phyloP scores from a whole-genome alignment of 2,113 vertebrate species.

The Todiramphus chloris region DNA sequence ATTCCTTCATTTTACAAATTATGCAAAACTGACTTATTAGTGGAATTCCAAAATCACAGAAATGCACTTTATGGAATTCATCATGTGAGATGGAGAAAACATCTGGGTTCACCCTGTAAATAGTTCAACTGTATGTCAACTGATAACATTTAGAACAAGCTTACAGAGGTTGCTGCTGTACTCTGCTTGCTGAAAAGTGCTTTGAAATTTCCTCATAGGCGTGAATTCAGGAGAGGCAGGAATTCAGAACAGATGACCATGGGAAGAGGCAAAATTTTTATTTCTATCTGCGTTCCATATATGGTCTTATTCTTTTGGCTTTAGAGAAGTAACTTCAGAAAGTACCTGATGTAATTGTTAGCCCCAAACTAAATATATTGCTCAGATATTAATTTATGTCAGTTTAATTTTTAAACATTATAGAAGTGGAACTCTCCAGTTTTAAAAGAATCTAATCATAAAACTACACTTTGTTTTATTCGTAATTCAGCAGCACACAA shows the following conservation, averaged over 20 bases:
- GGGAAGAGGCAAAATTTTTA: not conserved
- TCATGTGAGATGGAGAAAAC: not conserved
- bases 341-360: not conserved
- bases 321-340: not conserved
- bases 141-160: not conserved
- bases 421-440: not conserved
- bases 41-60: not conserved
- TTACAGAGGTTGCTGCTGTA: not conserved
- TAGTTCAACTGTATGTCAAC: not conserved
- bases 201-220: not conserved
- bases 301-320: not conserved
- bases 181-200: not conserved
- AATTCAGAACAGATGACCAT: not conserved
- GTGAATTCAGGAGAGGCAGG: not conserved
- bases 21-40: not conserved
- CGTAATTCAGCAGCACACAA: not conserved
- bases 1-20: not conserved
- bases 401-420: not conserved
- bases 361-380: not conserved
- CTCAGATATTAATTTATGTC: not conserved
- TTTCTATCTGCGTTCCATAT: not conserved
- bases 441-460: not conserved
- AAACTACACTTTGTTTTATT: not conserved
- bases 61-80: not conserved
- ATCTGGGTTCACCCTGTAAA: rapidly evolving